phyloP scores from a whole-genome alignment of 2,888 invertebrate genomes.

The Hedychridium roseum region DNA sequence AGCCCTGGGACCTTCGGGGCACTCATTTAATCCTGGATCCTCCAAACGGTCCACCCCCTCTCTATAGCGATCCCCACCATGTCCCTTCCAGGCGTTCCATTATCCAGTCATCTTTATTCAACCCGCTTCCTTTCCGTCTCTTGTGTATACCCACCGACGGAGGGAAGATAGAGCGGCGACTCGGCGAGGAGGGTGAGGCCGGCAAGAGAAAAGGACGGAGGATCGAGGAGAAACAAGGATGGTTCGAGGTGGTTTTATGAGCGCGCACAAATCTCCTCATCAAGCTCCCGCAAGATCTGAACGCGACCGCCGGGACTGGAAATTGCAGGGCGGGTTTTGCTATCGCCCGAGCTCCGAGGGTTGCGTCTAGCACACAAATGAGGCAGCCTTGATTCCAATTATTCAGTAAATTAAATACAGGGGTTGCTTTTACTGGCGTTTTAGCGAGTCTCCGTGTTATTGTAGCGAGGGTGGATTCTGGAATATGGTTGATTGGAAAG shows the following conservation, averaged over 20 bases:
- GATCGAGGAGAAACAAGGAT: slow-evolving; percentile 11
- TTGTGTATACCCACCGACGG: slow-evolving; percentile 40
- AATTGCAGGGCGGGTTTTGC: slow-evolving; percentile 45
- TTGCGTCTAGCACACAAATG: slow-evolving; percentile 53
- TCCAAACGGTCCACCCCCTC: slow-evolving; percentile 23
- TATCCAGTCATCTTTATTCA: slow-evolving; percentile 60
- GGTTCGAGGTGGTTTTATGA: slow-evolving; percentile 54
- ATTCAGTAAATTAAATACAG: slow-evolving; percentile 64
- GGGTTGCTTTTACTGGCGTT: slow-evolving; percentile 49
- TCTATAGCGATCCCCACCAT: slow-evolving; percentile 40
- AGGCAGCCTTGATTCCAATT: slow-evolving; percentile 63
- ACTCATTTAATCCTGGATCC: slow-evolving; percentile 33
- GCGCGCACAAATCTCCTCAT: slow-evolving; percentile 62
- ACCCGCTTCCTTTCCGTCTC: too few relatives aligned
- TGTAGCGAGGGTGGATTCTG: slow-evolving; percentile 35
- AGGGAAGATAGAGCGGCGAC: background rate
- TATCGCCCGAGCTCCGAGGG: slow-evolving; percentile 19
- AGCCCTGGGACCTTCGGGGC: slow-evolving; percentile 15
- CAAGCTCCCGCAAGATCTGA: slow-evolving; percentile 54
- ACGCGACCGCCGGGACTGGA: slow-evolving; percentile 28
- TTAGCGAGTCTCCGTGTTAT: slow-evolving; percentile 45
- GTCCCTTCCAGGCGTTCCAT: slow-evolving; percentile 40
- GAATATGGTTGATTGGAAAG: slow-evolving; percentile 37
- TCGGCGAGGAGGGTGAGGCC: slow-evolving; percentile 14
- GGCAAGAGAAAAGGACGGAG: slow-evolving; percentile 4